Conservation (phyloP, 2,797 vertebrate species). For the Podarcis lilfordi region DNA sequence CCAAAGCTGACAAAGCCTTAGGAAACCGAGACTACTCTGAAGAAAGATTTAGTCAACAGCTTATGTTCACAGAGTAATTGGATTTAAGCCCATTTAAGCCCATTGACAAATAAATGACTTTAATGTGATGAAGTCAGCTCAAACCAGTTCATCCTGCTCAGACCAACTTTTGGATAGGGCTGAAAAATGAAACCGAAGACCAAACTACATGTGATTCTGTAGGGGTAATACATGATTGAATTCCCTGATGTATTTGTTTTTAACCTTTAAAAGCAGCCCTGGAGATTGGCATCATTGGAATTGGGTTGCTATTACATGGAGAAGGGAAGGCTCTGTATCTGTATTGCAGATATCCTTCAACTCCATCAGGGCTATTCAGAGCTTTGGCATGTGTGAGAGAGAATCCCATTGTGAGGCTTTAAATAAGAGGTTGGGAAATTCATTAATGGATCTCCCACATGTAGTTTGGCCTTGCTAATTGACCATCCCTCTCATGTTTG, state of each 20-base stretch:
- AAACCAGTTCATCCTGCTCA: neutral
- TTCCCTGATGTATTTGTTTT: neutral
- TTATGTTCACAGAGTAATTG: slow-evolving; percentile 40
- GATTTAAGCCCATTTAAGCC: neutral
- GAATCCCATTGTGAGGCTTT: neutral
- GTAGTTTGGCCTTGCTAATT: neutral
- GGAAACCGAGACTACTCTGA: slow-evolving; percentile 24
- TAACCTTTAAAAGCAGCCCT: neutral
- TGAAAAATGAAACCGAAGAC: neutral
- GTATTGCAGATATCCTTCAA: neutral
- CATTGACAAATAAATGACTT: neutral
- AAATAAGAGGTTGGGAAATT: neutral
- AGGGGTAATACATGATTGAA: neutral
- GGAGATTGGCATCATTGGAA: neutral
- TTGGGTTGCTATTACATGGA: neutral
- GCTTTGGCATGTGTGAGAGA: neutral
- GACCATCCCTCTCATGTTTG: slow-evolving; percentile 31
- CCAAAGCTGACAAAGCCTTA: slow-evolving; percentile 63
- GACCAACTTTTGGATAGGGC: neutral
- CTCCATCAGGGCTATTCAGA: neutral
- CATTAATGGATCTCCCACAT: neutral
- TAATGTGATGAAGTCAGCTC: neutral
- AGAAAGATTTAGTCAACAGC: slow-evolving; percentile 21
- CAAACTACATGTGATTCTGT: neutral
- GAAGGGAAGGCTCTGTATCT: no score